phyloP scores from a whole-genome alignment of 1,140 invertebrate genomes.

The Tetramorium parvispinum region DNA sequence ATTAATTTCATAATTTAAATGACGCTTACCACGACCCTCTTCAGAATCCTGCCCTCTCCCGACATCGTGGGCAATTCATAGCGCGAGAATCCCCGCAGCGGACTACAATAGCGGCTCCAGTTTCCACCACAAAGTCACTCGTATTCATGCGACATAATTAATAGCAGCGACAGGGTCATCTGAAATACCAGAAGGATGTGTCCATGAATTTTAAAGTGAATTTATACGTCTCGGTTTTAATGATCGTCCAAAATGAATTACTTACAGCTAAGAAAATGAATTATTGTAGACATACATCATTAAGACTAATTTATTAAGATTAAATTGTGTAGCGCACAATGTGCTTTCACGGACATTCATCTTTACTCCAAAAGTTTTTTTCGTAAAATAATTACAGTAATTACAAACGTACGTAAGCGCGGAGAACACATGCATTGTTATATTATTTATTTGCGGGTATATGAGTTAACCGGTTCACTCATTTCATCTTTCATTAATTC shows the following conservation, averaged over 20 bases:
- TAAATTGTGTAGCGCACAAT: background rate
- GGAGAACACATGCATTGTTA: background rate
- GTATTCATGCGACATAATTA: slow-evolving; percentile 38
- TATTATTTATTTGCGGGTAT: background rate
- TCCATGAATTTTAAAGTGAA: background rate
- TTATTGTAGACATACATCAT: background rate
- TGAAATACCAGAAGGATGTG: slow-evolving; percentile 21
- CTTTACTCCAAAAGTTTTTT: background rate
- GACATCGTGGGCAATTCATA: slow-evolving; percentile 39
- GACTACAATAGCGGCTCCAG: slow-evolving; percentile 57
- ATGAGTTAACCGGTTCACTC: background rate
- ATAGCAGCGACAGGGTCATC: slow-evolving; percentile 22
- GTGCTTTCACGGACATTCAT: background rate
- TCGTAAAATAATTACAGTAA: background rate
- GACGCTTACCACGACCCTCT: slow-evolving; percentile 21
- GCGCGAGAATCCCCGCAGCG: slow-evolving; percentile 40
- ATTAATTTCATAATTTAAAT: slow-evolving; percentile 58
- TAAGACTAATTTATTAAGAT: background rate
- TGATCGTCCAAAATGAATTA: background rate
- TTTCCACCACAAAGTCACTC: slow-evolving; percentile 39
- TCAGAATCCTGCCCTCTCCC: background rate
- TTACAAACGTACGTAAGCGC: background rate
- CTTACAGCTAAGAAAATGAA: background rate
- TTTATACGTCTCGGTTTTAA: slow-evolving; percentile 14
- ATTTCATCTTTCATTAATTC: background rate